Conservation (phyloP, 2,888 invertebrate species). For the Zygaena filipendulae region DNA sequence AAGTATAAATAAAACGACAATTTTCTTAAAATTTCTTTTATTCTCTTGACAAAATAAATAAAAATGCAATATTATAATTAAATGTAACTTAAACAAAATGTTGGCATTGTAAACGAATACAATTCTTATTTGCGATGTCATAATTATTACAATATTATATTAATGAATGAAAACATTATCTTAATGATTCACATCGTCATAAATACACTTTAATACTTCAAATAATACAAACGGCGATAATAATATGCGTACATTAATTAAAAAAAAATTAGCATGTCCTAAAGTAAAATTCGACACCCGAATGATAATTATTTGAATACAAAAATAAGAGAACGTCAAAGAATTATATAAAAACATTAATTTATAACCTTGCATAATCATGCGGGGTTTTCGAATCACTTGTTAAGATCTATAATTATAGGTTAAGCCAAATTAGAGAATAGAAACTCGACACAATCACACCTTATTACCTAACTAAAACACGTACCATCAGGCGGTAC, state of each 20-base stretch:
- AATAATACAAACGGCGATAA: slow-evolving; percentile 33
- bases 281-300: slow-evolving; percentile 39
- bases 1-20: slow-evolving; percentile 16
- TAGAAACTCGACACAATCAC: slow-evolving; percentile 49
- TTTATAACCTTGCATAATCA: too few species aligned
- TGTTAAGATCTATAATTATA: slow-evolving; percentile 22
- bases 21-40: slow-evolving; percentile 58
- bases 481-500: slow-evolving; percentile 43
- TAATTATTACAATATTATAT: slow-evolving; percentile 34
- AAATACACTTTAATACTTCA: slow-evolving; percentile 37
- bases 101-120: slow-evolving; percentile 51
- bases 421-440: slow-evolving; percentile 36
- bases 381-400: slow-evolving; percentile 48
- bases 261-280: slow-evolving; percentile 30
- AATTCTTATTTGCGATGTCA: slow-evolving; percentile 34
- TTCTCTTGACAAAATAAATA: slow-evolving; percentile 65
- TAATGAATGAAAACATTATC: slow-evolving; percentile 35
- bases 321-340: too few species aligned
- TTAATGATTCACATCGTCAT: slow-evolving; percentile 37
- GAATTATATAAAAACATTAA: too few species aligned
- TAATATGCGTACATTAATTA: slow-evolving; percentile 32
- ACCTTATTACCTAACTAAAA: slow-evolving; percentile 49
- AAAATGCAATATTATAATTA: too few species aligned
- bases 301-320: too few species aligned
- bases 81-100: slow-evolving; percentile 46